Percentiles rank a stretch among this genome's conserved stretches.
Evolutionary conservation across 2,888 invertebrate genomes (phyloP).

Genomic region (Stenurella melanura): DNA sequence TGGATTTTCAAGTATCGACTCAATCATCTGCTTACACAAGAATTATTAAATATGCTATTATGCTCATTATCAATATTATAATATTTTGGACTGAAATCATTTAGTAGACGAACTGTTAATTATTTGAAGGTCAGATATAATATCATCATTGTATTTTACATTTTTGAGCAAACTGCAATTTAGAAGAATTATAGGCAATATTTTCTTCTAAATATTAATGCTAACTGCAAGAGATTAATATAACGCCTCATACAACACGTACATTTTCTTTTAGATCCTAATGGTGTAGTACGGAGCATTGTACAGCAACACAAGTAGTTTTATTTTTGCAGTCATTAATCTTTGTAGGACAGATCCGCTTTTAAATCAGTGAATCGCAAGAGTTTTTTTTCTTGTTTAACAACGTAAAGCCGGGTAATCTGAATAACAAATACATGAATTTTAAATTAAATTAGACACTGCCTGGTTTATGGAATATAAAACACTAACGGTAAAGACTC

Average conservation of each 20-base stretch:
- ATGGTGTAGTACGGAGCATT: background rate
- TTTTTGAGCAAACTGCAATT: too few relatives aligned
- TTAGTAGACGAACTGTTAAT: too few relatives aligned
- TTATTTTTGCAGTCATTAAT: conserved; percentile 12
- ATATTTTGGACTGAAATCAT: too few relatives aligned
- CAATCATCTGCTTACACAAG: too few relatives aligned
- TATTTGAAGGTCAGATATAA: too few relatives aligned
- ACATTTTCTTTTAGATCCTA: background rate
- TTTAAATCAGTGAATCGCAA: conserved; percentile 1
- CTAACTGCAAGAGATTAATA: background rate
- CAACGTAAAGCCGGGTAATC: background rate
- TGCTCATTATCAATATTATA: too few relatives aligned
- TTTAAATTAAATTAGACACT: background rate
- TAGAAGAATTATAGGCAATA: too few relatives aligned
- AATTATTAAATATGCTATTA: too few relatives aligned
- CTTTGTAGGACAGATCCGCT: conserved; percentile 12
- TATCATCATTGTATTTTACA: too few relatives aligned
- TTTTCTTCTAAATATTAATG: background rate
- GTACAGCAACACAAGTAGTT: background rate
- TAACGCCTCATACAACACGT: background rate
- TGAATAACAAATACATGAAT: background rate
- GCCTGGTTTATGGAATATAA: background rate
- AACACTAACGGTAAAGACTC: background rate
- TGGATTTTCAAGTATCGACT: too few relatives aligned
- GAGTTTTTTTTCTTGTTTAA: background rate